Conservation (phyloP, 2,113 vertebrate species). For the Neopipo cinnamomea region DNA sequence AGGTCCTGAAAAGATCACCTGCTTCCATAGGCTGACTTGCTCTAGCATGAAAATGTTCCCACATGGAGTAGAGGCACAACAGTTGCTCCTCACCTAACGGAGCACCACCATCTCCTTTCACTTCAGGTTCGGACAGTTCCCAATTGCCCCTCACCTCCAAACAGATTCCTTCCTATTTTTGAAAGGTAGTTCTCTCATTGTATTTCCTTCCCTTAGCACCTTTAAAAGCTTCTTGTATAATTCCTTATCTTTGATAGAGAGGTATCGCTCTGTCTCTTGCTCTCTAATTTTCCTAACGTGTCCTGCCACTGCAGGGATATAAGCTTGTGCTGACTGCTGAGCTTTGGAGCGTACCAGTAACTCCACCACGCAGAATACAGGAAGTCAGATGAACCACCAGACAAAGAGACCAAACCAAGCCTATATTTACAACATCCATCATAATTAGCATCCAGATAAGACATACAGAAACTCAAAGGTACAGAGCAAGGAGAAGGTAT, state of each 20-base stretch:
- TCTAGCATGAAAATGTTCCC: background rate
- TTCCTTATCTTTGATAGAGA: background rate
- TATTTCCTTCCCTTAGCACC: background rate
- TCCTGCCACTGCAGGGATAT: background rate
- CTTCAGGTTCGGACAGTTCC: background rate
- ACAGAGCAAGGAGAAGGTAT: background rate
- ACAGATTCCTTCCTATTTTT: background rate
- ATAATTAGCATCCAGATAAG: background rate
- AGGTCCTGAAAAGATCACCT: background rate
- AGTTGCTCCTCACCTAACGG: background rate
- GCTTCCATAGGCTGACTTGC: background rate
- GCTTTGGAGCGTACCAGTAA: background rate
- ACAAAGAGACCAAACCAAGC: background rate
- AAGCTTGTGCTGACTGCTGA: background rate
- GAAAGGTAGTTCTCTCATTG: background rate
- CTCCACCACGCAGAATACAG: rapidly evolving
- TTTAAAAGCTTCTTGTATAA: background rate
- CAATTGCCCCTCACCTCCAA: background rate
- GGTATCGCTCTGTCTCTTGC: background rate
- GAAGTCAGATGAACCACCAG: background rate
- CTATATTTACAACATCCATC: background rate
- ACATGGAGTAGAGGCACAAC: rapidly evolving
- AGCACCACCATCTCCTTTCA: background rate
- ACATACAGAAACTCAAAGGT: background rate
- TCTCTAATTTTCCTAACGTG: background rate